Conservation (phyloP, 2,797 vertebrate genomes). For the Acanthopagrus latus region DNA sequence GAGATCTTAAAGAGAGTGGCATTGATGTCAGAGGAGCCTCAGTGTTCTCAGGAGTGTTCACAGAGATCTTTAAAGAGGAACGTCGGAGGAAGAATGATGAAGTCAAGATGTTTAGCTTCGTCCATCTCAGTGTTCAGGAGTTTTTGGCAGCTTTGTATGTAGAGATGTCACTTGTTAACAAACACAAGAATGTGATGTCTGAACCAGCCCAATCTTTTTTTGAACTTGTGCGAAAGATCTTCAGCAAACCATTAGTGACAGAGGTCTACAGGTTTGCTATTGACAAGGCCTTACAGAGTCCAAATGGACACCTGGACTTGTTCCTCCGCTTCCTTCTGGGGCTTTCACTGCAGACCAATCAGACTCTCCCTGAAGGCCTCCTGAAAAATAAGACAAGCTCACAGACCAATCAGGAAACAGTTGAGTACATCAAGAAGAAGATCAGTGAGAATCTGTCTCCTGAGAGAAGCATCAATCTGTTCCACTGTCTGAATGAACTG, state of each 20-base stretch:
- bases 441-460: too few relatives aligned
- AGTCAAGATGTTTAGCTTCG: constrained; percentile 40
- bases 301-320: too few relatives aligned
- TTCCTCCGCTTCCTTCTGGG: too few relatives aligned
- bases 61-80: constrained; percentile 47
- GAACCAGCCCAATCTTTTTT: background rate
- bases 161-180: background rate
- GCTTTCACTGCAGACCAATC: too few relatives aligned
- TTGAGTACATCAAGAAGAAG: too few relatives aligned
- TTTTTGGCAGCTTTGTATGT: constrained; percentile 48
- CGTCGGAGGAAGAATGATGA: constrained; percentile 15
- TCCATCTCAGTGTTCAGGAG: constrained; percentile 54
- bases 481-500: too few relatives aligned
- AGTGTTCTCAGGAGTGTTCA: constrained; percentile 43
- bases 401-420: too few relatives aligned
- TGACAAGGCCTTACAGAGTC: too few relatives aligned
- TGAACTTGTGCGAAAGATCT: background rate
- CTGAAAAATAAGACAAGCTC: too few relatives aligned
- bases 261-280: constrained; percentile 1
- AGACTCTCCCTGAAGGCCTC: too few relatives aligned
- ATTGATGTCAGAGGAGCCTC: constrained; percentile 3
- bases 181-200: constrained; percentile 8
- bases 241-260: background rate
- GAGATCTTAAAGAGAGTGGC: background rate
- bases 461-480: too few relatives aligned